Base-by-base conservation (phyloP, 2,888 invertebrate species). In the Psylliodes chrysocephalus region DNA sequence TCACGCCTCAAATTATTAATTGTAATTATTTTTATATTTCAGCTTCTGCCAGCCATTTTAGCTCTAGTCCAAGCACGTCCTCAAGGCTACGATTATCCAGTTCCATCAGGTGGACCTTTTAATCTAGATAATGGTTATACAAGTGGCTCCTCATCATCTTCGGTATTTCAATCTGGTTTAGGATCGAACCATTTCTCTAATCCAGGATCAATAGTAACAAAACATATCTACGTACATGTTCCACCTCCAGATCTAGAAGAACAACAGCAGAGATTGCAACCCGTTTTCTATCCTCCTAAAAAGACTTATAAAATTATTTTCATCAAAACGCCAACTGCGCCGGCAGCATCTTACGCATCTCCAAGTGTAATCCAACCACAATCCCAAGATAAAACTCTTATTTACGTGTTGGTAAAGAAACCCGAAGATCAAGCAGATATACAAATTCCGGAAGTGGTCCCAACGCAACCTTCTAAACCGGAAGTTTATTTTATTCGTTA, bases 261-360 rank as follows among this genome's bases (percentile, higher is more conserved):
- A 75, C 83, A 86, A 73, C 85, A 87, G 71, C 85, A 86, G 49
- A 84, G 85, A 64, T 87, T 89, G 71, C 86, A 88, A 57, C 86
- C 91, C 71, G 86, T 87, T 15, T 84, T 88, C 0, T 89, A 90
- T 47, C 89, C 90, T 69, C 86, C 92, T 35, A 91, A 91, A 81
- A 93, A 93, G 77, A 92, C 93, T 82, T 93, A 94, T 87, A 94
- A 94, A 81, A 94, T 94, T 81, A 93, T 94, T 84, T 94, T 94
- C 88, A 94, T 94, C 84, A 94, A 94, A 86, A 75, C 72, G 1
- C 76, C 76, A 55, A 66, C 74, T 18, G 60, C 72, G 14, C 91
- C 92, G 54, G 87, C 92, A 63, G 91, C 92, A 56, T 89, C 90
- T 64, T 17, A 30, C 6, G 91, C 89, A 1, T 93, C 93, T 67